These are phyloP conservation scores for Lottia gigantea DNA, from an alignment of 2,888 invertebrate species.

Conservation along the genomic window DNA sequence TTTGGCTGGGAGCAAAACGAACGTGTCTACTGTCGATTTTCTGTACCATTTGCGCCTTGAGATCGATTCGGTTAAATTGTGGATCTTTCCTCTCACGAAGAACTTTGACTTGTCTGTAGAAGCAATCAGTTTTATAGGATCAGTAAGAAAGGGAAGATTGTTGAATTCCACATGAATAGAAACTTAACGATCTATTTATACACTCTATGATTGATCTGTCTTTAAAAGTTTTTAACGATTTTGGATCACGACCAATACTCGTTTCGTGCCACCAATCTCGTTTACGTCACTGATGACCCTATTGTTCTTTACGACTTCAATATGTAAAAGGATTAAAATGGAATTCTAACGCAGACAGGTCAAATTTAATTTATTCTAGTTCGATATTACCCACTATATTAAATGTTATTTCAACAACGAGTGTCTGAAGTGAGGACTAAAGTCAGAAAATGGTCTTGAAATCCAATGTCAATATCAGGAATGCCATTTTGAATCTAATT, in stretches of 20 bases:
- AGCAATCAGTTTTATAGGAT: slow-evolving; percentile 7
- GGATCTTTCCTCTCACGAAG: not conserved
- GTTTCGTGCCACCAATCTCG: too few species aligned
- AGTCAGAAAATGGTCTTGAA: too few species aligned
- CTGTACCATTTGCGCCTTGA: slow-evolving; percentile 1
- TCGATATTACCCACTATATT: too few species aligned
- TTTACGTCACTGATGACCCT: too few species aligned
- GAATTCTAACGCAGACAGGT: too few species aligned
- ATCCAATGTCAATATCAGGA: too few species aligned
- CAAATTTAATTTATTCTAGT: too few species aligned
- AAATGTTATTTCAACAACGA: too few species aligned
- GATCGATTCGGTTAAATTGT: slow-evolving; percentile 1
- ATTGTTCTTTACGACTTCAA: too few species aligned
- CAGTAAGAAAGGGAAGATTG: not conserved
- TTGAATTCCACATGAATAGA: not conserved
- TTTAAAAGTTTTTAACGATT: slow-evolving; percentile 9
- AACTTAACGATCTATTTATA: slow-evolving; percentile 9
- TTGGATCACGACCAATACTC: not conserved
- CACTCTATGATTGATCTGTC: not conserved
- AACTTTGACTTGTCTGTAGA: not conserved
- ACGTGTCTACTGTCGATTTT: not conserved
- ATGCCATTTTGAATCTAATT: too few species aligned
- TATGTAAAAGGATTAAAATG: too few species aligned
- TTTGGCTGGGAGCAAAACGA: slow-evolving; percentile 4
- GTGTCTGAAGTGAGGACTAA: too few species aligned